Conservation (phyloP, 2,113 vertebrate species). For the Coryphaenoides rupestris region DNA sequence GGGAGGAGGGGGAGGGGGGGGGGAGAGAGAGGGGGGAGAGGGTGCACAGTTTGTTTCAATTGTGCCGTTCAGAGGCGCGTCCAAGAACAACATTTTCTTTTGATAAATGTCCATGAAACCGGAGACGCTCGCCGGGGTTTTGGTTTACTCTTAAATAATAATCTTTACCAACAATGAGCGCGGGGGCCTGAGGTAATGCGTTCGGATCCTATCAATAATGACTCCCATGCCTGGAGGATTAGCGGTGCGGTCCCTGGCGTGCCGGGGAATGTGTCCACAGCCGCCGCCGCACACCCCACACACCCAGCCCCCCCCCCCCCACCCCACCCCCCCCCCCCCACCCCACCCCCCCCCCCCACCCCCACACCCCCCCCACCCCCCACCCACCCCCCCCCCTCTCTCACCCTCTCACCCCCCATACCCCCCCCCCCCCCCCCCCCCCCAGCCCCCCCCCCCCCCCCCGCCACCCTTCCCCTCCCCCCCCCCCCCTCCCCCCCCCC, state of each 20-base stretch:
- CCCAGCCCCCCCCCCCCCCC: too few species aligned
- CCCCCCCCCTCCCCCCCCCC: too few species aligned
- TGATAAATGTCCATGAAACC: constrained; percentile 76
- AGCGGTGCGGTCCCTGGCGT: constrained; percentile 63
- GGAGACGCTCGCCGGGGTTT: constrained; percentile 68
- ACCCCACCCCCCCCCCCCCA: too few species aligned
- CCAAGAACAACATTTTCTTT: constrained; percentile 81
- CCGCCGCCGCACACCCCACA: constrained; percentile 57
- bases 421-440: too few species aligned
- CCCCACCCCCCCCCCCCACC: too few species aligned
- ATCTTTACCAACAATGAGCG: constrained; percentile 75
- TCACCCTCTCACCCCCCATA: too few species aligned
- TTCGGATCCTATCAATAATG: constrained; percentile 77
- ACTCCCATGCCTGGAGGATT: constrained; percentile 76
- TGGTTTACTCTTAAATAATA: constrained; percentile 78
- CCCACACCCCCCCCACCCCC: too few species aligned
- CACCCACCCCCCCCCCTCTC: too few species aligned
- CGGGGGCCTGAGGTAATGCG: constrained; percentile 74
- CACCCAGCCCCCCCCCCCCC: too few species aligned
- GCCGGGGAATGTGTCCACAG: constrained; percentile 67
- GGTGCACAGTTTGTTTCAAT: constrained; percentile 62
- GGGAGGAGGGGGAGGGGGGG: not conserved
- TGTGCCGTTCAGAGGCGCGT: constrained; percentile 65
- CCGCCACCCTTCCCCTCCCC: too few species aligned
- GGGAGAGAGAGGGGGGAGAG: not conserved